These are phyloP conservation scores for Synergus gifuensis DNA, from an alignment of 2,888 invertebrate species.

Conservation along the genomic window DNA sequence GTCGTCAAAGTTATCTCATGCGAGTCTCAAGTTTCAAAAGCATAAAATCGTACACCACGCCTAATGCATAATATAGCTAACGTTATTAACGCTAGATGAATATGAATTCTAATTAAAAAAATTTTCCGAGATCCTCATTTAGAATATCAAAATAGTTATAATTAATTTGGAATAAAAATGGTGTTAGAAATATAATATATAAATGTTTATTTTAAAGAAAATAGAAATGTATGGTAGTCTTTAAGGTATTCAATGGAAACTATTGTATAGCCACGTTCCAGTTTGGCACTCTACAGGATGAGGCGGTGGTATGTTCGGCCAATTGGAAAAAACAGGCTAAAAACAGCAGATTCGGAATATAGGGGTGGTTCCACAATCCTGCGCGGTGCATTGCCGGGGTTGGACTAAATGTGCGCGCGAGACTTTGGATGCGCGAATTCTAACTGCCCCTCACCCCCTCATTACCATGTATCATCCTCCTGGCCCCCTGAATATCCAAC, in stretches of 20 bases:
- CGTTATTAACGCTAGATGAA: neutral
- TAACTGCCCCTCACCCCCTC: conserved; percentile 50
- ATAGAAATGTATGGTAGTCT: too few relatives aligned
- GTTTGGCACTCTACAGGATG: conserved; percentile 10
- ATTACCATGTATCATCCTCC: conserved; percentile 56
- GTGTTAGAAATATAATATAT: neutral
- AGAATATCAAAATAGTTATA: neutral
- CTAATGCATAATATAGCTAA: conserved; percentile 14
- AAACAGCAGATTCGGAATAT: conserved; percentile 67
- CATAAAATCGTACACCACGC: conserved; percentile 5
- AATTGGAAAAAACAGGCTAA: conserved; percentile 72
- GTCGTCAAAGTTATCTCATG: conserved; percentile 9
- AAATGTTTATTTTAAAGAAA: too few relatives aligned
- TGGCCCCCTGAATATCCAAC: conserved; percentile 45
- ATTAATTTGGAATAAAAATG: neutral
- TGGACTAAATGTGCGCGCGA: conserved; percentile 73
- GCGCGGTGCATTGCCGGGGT: conserved; percentile 66
- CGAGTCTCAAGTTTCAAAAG: conserved; percentile 30
- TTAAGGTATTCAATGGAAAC: neutral
- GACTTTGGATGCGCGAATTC: conserved; percentile 67
- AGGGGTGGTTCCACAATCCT: conserved; percentile 74
- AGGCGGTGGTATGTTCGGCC: conserved; percentile 62
- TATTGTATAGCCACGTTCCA: neutral
- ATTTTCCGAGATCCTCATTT: too few relatives aligned
- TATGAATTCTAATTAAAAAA: neutral